These are phyloP conservation scores for Omphaloscelis lunosa DNA, from an alignment of 2,888 invertebrate species.

Conservation along the genomic window DNA sequence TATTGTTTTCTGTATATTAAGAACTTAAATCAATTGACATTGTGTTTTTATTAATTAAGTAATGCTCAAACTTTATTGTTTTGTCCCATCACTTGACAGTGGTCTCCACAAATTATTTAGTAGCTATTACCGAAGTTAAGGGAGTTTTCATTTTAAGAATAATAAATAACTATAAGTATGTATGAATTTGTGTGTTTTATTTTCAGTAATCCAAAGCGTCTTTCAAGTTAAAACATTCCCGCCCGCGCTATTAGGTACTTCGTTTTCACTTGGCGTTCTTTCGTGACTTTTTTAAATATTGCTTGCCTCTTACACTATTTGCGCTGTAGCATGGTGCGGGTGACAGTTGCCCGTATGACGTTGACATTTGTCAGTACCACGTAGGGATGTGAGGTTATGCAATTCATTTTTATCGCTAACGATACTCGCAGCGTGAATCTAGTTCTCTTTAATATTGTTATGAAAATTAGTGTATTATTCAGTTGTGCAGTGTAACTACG, in stretches of 20 bases:
- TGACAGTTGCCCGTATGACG: too few species aligned
- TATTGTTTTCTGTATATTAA: slow-evolving; percentile 89
- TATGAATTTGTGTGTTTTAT: slow-evolving; percentile 70
- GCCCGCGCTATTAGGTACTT: background rate
- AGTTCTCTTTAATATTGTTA: too few species aligned
- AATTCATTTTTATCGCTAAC: too few species aligned
- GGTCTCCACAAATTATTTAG: slow-evolving; percentile 80
- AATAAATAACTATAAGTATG: slow-evolving; percentile 87
- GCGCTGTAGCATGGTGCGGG: too few species aligned
- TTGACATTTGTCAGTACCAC: too few species aligned
- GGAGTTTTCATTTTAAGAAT: slow-evolving; percentile 84
- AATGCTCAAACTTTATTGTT: slow-evolving; percentile 84
- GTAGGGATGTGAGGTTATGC: too few species aligned
- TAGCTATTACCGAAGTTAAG: slow-evolving; percentile 81
- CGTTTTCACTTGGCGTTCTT: background rate
- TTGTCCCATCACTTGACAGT: slow-evolving; percentile 71
- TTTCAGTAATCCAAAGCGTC: slow-evolving; percentile 11
- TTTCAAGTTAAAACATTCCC: background rate
- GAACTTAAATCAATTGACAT: slow-evolving; percentile 82
- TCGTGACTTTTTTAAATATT: too few species aligned
- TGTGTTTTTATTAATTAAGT: slow-evolving; percentile 82
- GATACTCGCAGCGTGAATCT: too few species aligned
- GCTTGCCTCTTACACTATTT: too few species aligned
- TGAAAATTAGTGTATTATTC: too few species aligned
- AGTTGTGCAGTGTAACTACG: too few species aligned